Conservation (phyloP, 2,888 invertebrate genomes). For the Thumatha senex region DNA sequence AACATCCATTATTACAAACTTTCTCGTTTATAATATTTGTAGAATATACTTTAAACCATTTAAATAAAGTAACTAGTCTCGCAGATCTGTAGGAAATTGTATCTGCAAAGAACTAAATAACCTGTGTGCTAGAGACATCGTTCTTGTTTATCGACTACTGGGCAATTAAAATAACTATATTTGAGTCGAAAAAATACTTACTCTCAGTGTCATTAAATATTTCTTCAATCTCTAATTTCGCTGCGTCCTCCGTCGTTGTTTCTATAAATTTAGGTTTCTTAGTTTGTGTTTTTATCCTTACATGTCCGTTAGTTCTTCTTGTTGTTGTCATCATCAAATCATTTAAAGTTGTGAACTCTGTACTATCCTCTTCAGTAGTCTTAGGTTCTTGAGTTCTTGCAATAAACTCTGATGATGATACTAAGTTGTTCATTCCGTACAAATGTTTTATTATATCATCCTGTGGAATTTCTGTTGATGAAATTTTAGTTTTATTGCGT, state of each 20-base stretch:
- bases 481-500: constrained; percentile 61
- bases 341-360: constrained; percentile 53
- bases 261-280: constrained; percentile 33
- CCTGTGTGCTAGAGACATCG: too few species aligned
- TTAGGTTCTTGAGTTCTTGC: constrained; percentile 56
- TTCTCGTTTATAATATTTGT: too few species aligned
- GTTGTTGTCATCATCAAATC: constrained; percentile 60
- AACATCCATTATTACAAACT: too few species aligned
- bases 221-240: constrained; percentile 86
- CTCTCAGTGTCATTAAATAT: constrained; percentile 85
- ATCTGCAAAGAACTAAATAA: too few species aligned
- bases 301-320: constrained; percentile 37
- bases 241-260: constrained; percentile 67
- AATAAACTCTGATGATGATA: constrained; percentile 72
- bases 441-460: constrained; percentile 60
- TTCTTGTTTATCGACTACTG: too few species aligned
- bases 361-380: constrained; percentile 31
- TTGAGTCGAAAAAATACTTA: constrained; percentile 36
- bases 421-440: constrained; percentile 62
- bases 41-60: too few species aligned
- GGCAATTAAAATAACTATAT: too few species aligned
- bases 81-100: too few species aligned
- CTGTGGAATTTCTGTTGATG: constrained; percentile 64
- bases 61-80: too few species aligned
- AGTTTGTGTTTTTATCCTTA: constrained; percentile 31